A percentile compares a stretch with the other conserved stretches of the same genome.
Conservation (phyloP, 2,888 invertebrate genomes). For the Lymantria monacha region DNA sequence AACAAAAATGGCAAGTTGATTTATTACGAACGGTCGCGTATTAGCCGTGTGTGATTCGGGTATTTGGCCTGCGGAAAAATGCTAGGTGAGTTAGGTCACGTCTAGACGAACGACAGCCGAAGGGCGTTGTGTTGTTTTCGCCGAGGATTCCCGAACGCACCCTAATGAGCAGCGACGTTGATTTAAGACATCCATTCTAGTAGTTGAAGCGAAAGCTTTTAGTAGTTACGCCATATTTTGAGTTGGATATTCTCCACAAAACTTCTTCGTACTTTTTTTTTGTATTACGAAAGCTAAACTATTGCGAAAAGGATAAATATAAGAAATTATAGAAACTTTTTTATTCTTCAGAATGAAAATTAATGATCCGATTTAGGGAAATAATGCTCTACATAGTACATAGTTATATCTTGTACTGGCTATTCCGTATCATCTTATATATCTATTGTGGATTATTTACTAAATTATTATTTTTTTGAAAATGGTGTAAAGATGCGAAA, state of each 20-base stretch:
- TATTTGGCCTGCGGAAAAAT: conserved; percentile 37
- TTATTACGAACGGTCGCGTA: conserved; percentile 62
- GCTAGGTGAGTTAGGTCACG: conserved; percentile 44
- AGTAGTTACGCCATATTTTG: conserved; percentile 53
- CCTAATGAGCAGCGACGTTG: conserved; percentile 55
- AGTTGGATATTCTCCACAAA: conserved; percentile 33
- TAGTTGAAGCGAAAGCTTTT: conserved; percentile 46
- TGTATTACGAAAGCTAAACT: conserved; percentile 18
- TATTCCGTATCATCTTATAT: too few species aligned
- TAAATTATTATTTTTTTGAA: too few species aligned
- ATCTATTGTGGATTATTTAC: too few species aligned
- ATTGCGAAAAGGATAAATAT: not conserved
- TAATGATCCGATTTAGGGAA: conserved; percentile 14
- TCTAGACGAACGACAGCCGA: conserved; percentile 51
- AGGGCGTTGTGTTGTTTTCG: conserved; percentile 47
- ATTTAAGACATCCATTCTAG: conserved; percentile 43
- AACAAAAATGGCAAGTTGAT: conserved; percentile 81
- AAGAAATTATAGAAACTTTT: conserved; percentile 6
- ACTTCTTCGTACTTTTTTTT: conserved; percentile 30
- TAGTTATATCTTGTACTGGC: too few species aligned
- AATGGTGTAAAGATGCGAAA: too few species aligned
- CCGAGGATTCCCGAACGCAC: conserved; percentile 38
- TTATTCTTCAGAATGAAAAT: conserved; percentile 27
- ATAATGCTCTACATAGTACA: too few species aligned
- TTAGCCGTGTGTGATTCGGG: conserved; percentile 60